phyloP scores from a whole-genome alignment of 2,113 vertebrate genomes.

The Loxodonta africana region DNA sequence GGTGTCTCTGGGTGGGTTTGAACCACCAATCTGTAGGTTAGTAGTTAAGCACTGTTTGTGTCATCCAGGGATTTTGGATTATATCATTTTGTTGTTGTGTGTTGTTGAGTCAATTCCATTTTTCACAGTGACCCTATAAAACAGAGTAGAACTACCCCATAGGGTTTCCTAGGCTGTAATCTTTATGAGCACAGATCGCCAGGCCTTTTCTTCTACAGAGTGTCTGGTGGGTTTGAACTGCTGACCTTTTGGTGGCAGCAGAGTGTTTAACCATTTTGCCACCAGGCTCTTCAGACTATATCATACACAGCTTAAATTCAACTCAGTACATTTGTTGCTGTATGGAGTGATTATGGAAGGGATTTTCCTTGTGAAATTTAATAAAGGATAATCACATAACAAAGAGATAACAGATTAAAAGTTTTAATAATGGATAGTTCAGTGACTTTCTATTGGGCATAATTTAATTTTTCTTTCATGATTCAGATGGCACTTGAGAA shows the following conservation, averaged over 20 bases:
- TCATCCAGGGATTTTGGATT: background rate
- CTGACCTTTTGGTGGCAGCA: background rate
- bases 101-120: background rate
- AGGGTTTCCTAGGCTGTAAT: background rate
- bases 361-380: slow-evolving; percentile 13
- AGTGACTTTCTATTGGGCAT: slow-evolving; percentile 20
- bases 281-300: background rate
- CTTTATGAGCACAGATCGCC: background rate
- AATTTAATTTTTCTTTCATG: slow-evolving; percentile 61
- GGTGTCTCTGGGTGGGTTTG: background rate
- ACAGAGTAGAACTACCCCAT: background rate
- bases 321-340: background rate
- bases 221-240: background rate
- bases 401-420: slow-evolving; percentile 38
- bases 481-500: slow-evolving; percentile 37
- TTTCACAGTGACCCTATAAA: background rate
- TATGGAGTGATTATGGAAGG: background rate
- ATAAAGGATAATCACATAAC: slow-evolving; percentile 42
- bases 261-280: background rate
- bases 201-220: background rate
- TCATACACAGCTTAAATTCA: background rate
- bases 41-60: background rate
- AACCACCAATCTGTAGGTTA: background rate
- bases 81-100: background rate
- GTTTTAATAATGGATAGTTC: slow-evolving; percentile 52